phyloP scores from a whole-genome alignment of 2,888 invertebrate species.

The Sminthurides aquaticus region DNA sequence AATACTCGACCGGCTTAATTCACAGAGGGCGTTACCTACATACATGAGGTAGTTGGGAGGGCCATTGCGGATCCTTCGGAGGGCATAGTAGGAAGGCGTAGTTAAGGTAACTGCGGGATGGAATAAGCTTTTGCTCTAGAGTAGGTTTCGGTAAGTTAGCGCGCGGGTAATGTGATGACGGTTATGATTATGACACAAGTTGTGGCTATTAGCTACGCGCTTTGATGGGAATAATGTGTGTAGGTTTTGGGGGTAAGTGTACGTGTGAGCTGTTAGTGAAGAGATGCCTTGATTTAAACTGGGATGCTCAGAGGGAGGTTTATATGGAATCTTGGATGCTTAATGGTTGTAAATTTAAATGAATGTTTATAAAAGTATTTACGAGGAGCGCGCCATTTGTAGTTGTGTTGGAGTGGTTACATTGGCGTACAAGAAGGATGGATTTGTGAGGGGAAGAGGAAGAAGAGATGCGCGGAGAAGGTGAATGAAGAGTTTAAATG shows the following conservation, averaged over 20 bases:
- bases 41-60: no score
- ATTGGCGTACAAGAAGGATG: background rate
- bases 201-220: background rate
- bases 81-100: no score
- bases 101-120: background rate
- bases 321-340: background rate
- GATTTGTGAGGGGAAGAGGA: no score
- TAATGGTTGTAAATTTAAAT: background rate
- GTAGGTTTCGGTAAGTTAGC: background rate
- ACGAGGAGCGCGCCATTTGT: background rate
- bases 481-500: no score
- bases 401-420: no score
- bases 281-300: background rate
- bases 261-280: background rate
- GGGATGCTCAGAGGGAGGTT: background rate
- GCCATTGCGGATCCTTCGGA: no score
- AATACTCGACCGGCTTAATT: no score
- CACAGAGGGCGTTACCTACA: no score
- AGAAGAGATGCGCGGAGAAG: no score
- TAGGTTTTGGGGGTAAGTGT: background rate
- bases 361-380: background rate
- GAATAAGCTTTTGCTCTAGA: background rate
- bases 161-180: background rate
- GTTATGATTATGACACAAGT: background rate
- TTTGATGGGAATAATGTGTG: background rate